phyloP scores from a whole-genome alignment of 2,888 invertebrate species.

The Crocallis elinguaria region DNA sequence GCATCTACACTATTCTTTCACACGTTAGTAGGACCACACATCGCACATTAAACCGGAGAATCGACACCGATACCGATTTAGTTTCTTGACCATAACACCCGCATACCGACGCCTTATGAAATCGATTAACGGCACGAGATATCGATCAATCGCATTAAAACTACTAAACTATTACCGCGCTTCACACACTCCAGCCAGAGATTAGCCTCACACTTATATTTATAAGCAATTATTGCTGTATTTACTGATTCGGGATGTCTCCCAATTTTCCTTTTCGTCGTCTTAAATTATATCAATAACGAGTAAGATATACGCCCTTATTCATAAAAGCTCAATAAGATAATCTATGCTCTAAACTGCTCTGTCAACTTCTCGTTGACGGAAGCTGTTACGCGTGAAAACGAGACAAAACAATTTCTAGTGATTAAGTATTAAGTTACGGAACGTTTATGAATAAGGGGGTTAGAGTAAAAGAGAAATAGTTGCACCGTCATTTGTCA shows the following conservation, averaged over 20 bases:
- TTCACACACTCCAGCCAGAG: conserved; percentile 54
- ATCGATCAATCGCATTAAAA: conserved; percentile 63
- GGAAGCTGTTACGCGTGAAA: too few relatives aligned
- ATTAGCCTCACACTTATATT: conserved; percentile 43
- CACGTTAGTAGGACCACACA: conserved; percentile 69
- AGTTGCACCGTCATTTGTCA: conserved; percentile 52
- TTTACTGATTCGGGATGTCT: conserved; percentile 42
- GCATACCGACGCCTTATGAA: conserved; percentile 62
- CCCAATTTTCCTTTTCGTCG: conserved; percentile 25
- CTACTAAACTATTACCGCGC: conserved; percentile 59
- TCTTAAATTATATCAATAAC: conserved; percentile 37
- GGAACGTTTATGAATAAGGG: too few relatives aligned
- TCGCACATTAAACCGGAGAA: conserved; percentile 55
- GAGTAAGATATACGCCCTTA: too few relatives aligned
- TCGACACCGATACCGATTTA: conserved; percentile 58
- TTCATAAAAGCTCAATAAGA: too few relatives aligned
- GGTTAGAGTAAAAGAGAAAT: conserved; percentile 46
- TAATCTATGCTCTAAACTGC: too few relatives aligned
- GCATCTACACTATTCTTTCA: conserved; percentile 53
- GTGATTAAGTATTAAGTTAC: too few relatives aligned
- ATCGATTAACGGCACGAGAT: conserved; percentile 61
- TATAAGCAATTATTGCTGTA: too few relatives aligned
- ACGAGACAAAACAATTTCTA: too few relatives aligned
- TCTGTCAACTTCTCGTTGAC: too few relatives aligned
- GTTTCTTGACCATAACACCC: conserved; percentile 55